Evolutionary conservation across 2,797 vertebrate species (phyloP).

Genomic region (Chromis chromis): DNA sequence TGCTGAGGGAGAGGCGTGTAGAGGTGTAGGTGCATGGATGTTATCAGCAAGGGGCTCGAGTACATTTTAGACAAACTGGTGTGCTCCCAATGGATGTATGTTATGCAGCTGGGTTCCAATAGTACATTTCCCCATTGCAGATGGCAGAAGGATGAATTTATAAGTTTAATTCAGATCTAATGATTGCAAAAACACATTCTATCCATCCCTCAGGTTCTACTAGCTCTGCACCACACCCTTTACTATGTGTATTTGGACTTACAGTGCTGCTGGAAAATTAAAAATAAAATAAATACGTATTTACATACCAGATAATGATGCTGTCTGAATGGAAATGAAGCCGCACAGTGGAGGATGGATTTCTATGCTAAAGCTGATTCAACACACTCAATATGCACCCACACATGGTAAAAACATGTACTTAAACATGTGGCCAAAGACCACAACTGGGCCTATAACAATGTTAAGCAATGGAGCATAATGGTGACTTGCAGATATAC

Average conservation of each 20-base stretch:
- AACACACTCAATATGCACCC: constrained; percentile 4
- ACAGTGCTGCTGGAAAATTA: no score
- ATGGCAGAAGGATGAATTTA: background rate
- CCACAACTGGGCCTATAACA: background rate
- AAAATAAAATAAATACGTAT: no score
- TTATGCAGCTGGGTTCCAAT: background rate
- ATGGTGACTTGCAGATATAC: background rate
- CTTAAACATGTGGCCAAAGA: background rate
- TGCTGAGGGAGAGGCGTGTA: constrained; percentile 15
- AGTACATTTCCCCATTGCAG: background rate
- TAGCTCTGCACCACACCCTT: background rate
- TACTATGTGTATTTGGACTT: no score
- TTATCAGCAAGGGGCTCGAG: constrained; percentile 36
- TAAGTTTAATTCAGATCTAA: background rate
- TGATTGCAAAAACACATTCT: background rate
- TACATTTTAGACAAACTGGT: constrained; percentile 30
- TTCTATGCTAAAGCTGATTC: constrained; percentile 9
- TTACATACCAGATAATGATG: no score
- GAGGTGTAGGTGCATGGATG: constrained; percentile 34
- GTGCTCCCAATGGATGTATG: constrained; percentile 7
- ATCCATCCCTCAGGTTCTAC: background rate
- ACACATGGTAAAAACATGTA: constrained; percentile 8
- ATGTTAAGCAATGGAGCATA: background rate
- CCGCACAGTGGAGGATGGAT: background rate
- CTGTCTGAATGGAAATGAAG: background rate